Evolutionary conservation across 2,888 invertebrate species (phyloP).

Genomic region (Andrena fulva): DNA sequence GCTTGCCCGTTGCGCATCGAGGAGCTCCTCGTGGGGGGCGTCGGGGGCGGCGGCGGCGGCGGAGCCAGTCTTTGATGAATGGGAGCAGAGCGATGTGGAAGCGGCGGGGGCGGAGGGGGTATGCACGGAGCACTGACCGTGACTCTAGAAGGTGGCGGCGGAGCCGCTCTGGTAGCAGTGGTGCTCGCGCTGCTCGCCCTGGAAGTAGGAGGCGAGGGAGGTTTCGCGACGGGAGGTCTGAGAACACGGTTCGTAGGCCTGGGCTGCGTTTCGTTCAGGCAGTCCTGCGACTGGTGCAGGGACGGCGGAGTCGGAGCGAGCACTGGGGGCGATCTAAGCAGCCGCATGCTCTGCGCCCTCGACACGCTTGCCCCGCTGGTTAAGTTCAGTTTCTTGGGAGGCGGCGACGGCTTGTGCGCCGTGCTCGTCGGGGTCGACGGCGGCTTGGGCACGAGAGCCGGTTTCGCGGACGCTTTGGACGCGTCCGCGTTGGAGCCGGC

Average conservation of each 20-base stretch:
- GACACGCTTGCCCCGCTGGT: conserved; percentile 85
- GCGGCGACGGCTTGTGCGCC: conserved; percentile 85
- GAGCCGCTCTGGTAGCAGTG: conserved; percentile 77
- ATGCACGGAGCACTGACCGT: conserved; percentile 80
- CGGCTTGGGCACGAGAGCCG: conserved; percentile 93
- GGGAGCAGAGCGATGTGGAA: conserved; percentile 78
- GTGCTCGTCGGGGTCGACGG: conserved; percentile 85
- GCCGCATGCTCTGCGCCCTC: conserved; percentile 94
- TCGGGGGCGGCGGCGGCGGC: conserved; percentile 82
- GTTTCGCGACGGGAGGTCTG: conserved; percentile 87
- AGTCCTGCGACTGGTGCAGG: conserved; percentile 86
- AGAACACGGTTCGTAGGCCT: conserved; percentile 85
- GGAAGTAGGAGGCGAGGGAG: conserved; percentile 86
- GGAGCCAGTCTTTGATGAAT: conserved; percentile 75
- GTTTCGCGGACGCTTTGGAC: conserved; percentile 88
- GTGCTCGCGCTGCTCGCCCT: conserved; percentile 49
- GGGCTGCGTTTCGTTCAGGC: conserved; percentile 81
- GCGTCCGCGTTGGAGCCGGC: conserved; percentile 85
- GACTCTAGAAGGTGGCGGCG: conserved; percentile 81
- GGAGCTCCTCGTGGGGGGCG: conserved; percentile 85
- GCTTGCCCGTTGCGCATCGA: conserved; percentile 84
- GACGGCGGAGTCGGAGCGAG: conserved; percentile 85
- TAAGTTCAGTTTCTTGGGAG: conserved; percentile 88
- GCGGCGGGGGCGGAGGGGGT: conserved; percentile 83
- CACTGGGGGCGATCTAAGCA: conserved; percentile 90